Base-by-base conservation (phyloP, 2,113 vertebrate genomes). In the Pseudorectes ferrugineus region DNA sequence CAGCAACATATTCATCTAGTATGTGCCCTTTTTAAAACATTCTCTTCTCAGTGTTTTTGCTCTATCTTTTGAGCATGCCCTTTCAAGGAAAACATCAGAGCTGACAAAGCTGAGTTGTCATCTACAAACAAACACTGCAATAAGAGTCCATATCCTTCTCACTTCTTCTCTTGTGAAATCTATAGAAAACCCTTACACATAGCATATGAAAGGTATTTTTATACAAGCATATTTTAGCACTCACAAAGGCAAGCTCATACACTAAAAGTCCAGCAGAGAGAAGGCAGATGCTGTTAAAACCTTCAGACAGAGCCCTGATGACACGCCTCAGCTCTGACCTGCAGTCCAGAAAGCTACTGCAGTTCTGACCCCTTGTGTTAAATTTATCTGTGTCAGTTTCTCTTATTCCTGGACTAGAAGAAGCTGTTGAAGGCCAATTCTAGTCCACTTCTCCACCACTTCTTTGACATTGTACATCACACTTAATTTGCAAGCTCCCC, bases 11-110 rank as follows among this genome's bases (percentile, higher is more conserved):
- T 75, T 89, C 40, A 82, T 89, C 85, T 63, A 51, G 12, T 63
- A 67, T 8, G 38, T 76, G 57, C 63, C 57, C 74, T 92, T 94
- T 93, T 68, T 52, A 77, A 81, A 95, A 85, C 55, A 96, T 89
- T 67, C 76, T 70, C 51, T 89, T 92, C 62, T 63, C 24, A 4
- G 61, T 51, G 48, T 68, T 85, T 88, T 76, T 82, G 78, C 38
- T 21, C 35, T 78, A 45, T 85, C 79, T 93, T 94, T 74, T 85
- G 49, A 92, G 65, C 42, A 24, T 43, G 79, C 58, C 51, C 76
- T 90, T 91, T 87, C 80, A 89, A 94, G 65, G 67, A 83, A 89
- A 73, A 42, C 65, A 82, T 45, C 59, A 52, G 79, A 73, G 42
- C 62, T 93, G 79, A 95, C 79, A 86, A 94, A 94, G 80, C 35